Evolutionary conservation across 2,888 invertebrate genomes (phyloP), one percentile per base, ranked within the genome.

Genomic region (Elegia similella): DNA sequence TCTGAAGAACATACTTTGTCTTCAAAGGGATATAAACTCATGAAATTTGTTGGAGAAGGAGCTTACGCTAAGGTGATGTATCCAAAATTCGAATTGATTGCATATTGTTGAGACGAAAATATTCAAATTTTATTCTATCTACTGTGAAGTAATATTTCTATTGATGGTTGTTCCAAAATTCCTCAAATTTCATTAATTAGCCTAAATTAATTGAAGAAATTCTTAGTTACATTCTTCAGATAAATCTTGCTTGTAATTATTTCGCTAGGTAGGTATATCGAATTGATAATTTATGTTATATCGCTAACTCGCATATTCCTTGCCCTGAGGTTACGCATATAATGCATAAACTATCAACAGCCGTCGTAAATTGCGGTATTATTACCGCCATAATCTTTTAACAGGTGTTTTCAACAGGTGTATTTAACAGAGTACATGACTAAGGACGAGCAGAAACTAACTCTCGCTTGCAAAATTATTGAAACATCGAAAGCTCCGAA

Each of bases 381-480:
- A n/a, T 46, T 17, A 43, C 43, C 43, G 43, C 6, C 43, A 15
- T 38, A 38, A 38, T 38, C n/a, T 38, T 38, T 38, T 38, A 38
- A 38, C 38, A 38, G 38, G 38, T 38, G 38, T 42, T 47, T 42
- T 61, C 29, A 34, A 43, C 77, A 90, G 90, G 91, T 91, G 54
- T 91, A 75, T 75, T 68, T 88, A 68, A 81, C 89, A 17, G 87
- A 90, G 70, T 90, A 84, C 66, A 52, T 62, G 57, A 59, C 63
- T 47, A 89, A 82, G 69, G 82, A 84, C 34, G 82, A 82, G 1
- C 69, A 69, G 43, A 89, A 83, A 71, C 30, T 68, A 13, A 63
- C 68, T 10, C 82, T 95, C 57, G 95, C 95, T 0, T 95, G 95
- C 75, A 97, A 97, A 86, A 87, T 95, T 55, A 94, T 97, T 52